A percentile compares a stretch with the other conserved stretches of the same genome.
Conservation (phyloP, 1,140 invertebrate species). For the Eupeodes corollae region DNA sequence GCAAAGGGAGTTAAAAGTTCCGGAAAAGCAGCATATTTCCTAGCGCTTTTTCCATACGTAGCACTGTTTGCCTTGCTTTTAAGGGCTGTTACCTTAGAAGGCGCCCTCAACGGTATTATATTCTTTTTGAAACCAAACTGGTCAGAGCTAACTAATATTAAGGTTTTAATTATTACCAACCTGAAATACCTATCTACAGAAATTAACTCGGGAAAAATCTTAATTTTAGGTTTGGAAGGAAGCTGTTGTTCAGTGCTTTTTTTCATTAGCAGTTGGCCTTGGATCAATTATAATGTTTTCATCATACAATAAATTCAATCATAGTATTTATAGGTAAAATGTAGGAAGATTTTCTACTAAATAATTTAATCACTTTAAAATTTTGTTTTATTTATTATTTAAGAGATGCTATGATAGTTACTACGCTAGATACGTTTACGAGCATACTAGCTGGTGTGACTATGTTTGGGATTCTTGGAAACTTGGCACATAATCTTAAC, state of each 20-base stretch:
- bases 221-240: conserved; percentile 58
- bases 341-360: neutral
- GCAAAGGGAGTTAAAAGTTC: conserved; percentile 67
- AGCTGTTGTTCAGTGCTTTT: conserved; percentile 70
- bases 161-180: conserved; percentile 42
- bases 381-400: conserved; percentile 36
- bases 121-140: conserved; percentile 57
- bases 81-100: conserved; percentile 60
- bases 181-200: neutral
- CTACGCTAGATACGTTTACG: conserved; percentile 58
- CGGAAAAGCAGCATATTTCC: conserved; percentile 70
- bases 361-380: conserved; percentile 41
- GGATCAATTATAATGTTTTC: conserved; percentile 70
- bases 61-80: conserved; percentile 66
- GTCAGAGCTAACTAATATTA: conserved; percentile 47
- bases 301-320: conserved; percentile 71
- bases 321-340: conserved; percentile 72
- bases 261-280: conserved; percentile 67
- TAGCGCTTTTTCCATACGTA: conserved; percentile 77
- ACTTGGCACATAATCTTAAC: conserved; percentile 49
- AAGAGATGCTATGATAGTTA: conserved; percentile 61
- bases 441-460: conserved; percentile 69
- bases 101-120: conserved; percentile 60
- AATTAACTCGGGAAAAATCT: conserved; percentile 3
- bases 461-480: conserved; percentile 69